A percentile compares a stretch with the other conserved stretches of the same genome.
phyloP scores from a whole-genome alignment of 2,888 invertebrate species.

The Parnassius mnemosyne region DNA sequence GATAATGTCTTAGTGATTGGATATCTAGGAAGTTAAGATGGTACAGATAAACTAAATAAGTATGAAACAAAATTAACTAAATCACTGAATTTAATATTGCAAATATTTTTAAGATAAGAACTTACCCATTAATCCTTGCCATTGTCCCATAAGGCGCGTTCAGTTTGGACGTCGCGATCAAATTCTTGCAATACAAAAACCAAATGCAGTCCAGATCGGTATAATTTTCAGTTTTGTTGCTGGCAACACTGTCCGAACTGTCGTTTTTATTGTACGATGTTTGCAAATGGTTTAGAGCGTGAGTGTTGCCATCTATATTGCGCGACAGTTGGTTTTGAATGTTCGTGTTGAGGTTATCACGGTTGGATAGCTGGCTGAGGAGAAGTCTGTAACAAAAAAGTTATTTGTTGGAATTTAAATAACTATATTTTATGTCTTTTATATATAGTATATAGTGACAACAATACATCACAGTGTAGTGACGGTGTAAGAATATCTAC shows the following conservation, averaged over 20 bases:
- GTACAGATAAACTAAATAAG: no score
- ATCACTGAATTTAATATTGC: no score
- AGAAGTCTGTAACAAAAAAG: conserved; percentile 49
- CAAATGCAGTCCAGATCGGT: conserved; percentile 81
- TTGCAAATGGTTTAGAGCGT: conserved; percentile 62
- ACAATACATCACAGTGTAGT: no score
- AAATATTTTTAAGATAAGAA: conserved; percentile 1
- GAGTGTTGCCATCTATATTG: conserved; percentile 59
- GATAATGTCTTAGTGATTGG: no score
- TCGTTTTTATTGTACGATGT: conserved; percentile 47
- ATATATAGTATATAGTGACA: no score
- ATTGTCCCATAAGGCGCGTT: conserved; percentile 79
- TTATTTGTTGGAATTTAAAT: background rate
- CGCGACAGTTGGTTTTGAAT: conserved; percentile 58
- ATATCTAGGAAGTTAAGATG: no score
- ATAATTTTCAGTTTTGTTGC: conserved; percentile 38
- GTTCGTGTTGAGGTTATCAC: conserved; percentile 44
- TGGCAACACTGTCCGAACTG: conserved; percentile 42
- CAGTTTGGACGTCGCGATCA: conserved; percentile 74
- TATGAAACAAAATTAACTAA: no score
- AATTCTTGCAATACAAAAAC: conserved; percentile 80
- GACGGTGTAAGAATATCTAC: no score
- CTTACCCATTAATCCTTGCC: conserved; percentile 81
- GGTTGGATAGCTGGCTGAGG: conserved; percentile 54
- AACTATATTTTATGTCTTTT: no score